Conservation (phyloP, 2,888 invertebrate species). For the Cephalotes varians region DNA sequence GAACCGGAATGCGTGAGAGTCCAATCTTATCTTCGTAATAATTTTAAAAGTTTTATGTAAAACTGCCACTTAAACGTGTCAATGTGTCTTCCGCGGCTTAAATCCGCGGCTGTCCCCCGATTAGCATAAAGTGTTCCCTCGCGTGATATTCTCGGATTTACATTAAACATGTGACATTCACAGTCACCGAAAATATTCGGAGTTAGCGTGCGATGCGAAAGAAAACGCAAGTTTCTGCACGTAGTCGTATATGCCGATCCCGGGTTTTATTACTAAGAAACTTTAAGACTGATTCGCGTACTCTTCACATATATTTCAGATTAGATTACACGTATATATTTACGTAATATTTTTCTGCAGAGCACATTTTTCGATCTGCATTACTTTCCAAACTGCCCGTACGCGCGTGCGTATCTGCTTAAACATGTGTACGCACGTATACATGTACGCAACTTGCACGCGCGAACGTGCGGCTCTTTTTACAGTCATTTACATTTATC, state of each 20-base stretch:
- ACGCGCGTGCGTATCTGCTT: slow-evolving; percentile 12
- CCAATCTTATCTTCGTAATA: not conserved
- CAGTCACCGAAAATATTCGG: not conserved
- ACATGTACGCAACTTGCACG: not conserved
- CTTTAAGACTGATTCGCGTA: slow-evolving; percentile 12
- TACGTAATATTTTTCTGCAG: not conserved
- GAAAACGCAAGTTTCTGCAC: not conserved
- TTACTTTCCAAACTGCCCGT: not conserved
- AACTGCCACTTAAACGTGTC: not conserved
- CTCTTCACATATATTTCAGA: slow-evolving; percentile 20
- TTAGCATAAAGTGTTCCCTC: not conserved
- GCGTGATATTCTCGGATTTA: not conserved
- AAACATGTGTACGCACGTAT: slow-evolving; percentile 8
- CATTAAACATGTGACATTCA: slow-evolving; percentile 5
- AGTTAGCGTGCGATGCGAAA: not conserved
- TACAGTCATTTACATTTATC: slow-evolving; percentile 25
- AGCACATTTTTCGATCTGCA: not conserved
- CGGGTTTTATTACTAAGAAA: slow-evolving; percentile 12
- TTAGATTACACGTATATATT: slow-evolving; percentile 29
- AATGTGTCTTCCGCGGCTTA: not conserved
- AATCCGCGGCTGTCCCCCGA: not conserved
- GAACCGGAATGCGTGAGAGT: slow-evolving; percentile 16
- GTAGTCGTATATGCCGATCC: not conserved
- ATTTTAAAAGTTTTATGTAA: slow-evolving; percentile 13
- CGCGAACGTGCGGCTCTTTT: slow-evolving; percentile 14